Base-by-base conservation (phyloP, 2,797 vertebrate species). In the Poecile montanus region DNA sequence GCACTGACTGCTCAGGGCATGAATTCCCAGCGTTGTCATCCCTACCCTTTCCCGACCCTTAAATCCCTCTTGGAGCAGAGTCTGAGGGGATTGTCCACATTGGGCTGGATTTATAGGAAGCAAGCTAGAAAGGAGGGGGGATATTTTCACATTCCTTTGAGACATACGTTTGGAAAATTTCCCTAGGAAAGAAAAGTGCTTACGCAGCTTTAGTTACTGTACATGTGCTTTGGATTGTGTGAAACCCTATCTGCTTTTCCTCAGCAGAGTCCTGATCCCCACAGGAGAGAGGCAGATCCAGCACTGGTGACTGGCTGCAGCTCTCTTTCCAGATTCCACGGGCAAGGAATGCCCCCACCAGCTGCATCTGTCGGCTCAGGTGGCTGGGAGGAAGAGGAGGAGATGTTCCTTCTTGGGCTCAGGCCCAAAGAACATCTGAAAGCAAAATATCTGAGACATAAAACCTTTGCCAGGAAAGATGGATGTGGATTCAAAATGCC, bases 221-320 rank as follows among this genome's bases (percentile, higher is more conserved):
- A 75, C 95, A 94, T 92, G 72, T 94, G 96, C 95, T 97, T 97
- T 91, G 92, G 78, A 94, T 96, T 97, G 93, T 93, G 87, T 95
- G 93, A 97, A 97, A 97, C 85, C 53, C 89, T 83, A 93, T 95
- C 95, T 94, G 91, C 67, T 87, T 90, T 84, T 93, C 87, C 91
- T 92, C 94, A 92, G 91, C 91, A 90, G 72, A 79, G 48, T n/a
- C 84, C 81, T 44, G 44, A 65, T 60, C 70, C 70, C 82, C 85
- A 22, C n/a, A 14, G 42, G 60, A 81, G 34, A 85, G 75, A 63
- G 84, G 34, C 88, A 83, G 42, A 54, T 36, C 61, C 57, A 23
- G 81, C 3, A 0, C 34, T 4, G 14, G 73, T 34, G 65, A 40
- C 71, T 63, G 23, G 72, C 48, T 65, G 66, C 60, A 76, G 48